Evolutionary conservation across 2,113 vertebrate genomes (phyloP).

Genomic region (Crotophaga sulcirostris): DNA sequence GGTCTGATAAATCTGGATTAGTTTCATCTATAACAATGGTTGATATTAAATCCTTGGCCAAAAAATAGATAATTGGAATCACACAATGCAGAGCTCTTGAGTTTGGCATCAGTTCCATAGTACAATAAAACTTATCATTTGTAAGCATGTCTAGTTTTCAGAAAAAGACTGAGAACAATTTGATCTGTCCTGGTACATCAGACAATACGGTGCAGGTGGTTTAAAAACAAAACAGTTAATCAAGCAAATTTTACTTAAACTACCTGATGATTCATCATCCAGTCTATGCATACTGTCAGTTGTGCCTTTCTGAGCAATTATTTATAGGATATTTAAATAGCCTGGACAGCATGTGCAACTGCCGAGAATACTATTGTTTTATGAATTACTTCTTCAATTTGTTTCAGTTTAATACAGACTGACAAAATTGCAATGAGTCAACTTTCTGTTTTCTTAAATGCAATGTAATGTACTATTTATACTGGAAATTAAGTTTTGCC

Average conservation of each 20-base stretch:
- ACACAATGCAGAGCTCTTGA: constrained; percentile 43
- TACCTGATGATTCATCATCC: constrained; percentile 74
- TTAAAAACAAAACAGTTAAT: constrained; percentile 79
- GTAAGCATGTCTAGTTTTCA: constrained; percentile 64
- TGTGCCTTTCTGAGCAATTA: constrained; percentile 69
- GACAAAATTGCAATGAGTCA: constrained; percentile 64
- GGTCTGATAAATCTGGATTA: constrained; percentile 24
- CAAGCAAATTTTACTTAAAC: constrained; percentile 75
- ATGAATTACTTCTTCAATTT: constrained; percentile 73
- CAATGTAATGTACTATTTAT: neutral
- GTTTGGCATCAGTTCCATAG: constrained; percentile 67
- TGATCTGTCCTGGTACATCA: constrained; percentile 68
- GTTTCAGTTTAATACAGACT: constrained; percentile 60
- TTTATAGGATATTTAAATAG: constrained; percentile 76
- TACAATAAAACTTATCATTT: constrained; percentile 74
- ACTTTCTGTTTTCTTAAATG: constrained; percentile 49
- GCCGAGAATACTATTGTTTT: constrained; percentile 68
- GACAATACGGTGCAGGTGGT: constrained; percentile 58
- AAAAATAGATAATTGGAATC: constrained; percentile 55
- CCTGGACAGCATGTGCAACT: constrained; percentile 64
- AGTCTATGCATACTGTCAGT: constrained; percentile 66
- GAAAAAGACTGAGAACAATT: constrained; percentile 65
- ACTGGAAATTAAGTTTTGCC: constrained; percentile 10
- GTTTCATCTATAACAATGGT: constrained; percentile 13
- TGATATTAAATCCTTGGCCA: constrained; percentile 26